Percentiles rank a stretch among this genome's conserved stretches.
Conservation (phyloP, 2,888 invertebrate species). For the Electrophaes corylata region DNA sequence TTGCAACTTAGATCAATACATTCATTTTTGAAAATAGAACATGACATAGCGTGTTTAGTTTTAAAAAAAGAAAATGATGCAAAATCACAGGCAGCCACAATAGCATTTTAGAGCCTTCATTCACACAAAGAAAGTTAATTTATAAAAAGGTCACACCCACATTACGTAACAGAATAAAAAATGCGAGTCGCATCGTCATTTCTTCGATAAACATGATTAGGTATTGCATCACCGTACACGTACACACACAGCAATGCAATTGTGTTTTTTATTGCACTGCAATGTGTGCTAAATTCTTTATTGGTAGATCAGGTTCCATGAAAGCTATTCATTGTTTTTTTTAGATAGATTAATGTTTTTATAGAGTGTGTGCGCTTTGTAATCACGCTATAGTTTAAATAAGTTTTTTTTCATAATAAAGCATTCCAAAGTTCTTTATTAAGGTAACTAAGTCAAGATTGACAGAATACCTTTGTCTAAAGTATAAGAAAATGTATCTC, state of each 20-base stretch:
- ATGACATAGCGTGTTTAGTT: too few relatives aligned
- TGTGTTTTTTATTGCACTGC: constrained; percentile 31
- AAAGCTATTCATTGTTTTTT: neutral
- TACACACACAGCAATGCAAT: constrained; percentile 33
- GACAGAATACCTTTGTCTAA: too few relatives aligned
- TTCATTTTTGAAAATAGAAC: neutral
- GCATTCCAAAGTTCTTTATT: neutral
- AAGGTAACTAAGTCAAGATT: too few relatives aligned
- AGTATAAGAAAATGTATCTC: too few relatives aligned
- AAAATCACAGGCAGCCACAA: neutral
- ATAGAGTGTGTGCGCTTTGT: too few relatives aligned
- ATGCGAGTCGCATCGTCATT: constrained; percentile 67
- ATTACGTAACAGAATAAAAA: constrained; percentile 56
- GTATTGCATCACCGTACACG: constrained; percentile 67
- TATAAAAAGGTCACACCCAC: constrained; percentile 33
- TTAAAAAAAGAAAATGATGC: too few relatives aligned
- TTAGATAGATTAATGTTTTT: neutral
- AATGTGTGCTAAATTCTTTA: constrained; percentile 34
- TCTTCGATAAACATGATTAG: constrained; percentile 74
- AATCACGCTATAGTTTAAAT: too few relatives aligned
- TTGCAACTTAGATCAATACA: neutral
- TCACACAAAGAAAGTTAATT: constrained; percentile 21
- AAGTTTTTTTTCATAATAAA: too few relatives aligned
- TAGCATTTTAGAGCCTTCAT: neutral
- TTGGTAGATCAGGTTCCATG: constrained; percentile 29